A percentile compares a stretch with the other conserved stretches of the same genome.
phyloP scores from a whole-genome alignment of 2,888 invertebrate genomes.

The Euspilapteryx auroguttella region DNA sequence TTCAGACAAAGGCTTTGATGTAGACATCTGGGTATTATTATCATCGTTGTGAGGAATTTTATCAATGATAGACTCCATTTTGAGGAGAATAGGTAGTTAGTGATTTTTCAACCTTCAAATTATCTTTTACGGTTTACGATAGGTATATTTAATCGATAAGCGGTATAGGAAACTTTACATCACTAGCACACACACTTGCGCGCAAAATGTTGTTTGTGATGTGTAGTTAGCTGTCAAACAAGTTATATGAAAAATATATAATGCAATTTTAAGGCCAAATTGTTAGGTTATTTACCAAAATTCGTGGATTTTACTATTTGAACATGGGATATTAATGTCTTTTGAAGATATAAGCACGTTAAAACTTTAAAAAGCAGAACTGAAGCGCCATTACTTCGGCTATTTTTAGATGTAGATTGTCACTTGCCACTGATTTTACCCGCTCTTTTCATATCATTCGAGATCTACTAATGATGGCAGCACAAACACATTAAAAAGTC shows the following conservation, averaged over 20 bases:
- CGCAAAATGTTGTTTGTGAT: conserved; percentile 13
- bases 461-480: conserved; percentile 16
- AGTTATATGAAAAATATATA: conserved; percentile 13
- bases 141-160: too few relatives aligned
- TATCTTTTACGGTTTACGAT: too few relatives aligned
- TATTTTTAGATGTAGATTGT: conserved; percentile 46
- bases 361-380: conserved; percentile 18
- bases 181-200: conserved; percentile 44
- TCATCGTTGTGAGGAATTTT: too few relatives aligned
- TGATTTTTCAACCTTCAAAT: background rate
- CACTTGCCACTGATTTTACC: conserved; percentile 41
- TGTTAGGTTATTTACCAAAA: too few relatives aligned
- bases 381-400: conserved; percentile 30
- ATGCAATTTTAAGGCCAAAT: too few relatives aligned
- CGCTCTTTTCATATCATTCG: conserved; percentile 36
- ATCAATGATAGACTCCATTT: background rate
- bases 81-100: background rate
- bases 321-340: too few relatives aligned
- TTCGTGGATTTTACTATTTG: too few relatives aligned
- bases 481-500: conserved; percentile 15
- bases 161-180: too few relatives aligned
- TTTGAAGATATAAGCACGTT: too few relatives aligned
- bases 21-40: too few relatives aligned
- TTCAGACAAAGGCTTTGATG: too few relatives aligned
- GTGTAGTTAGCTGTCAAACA: conserved; percentile 53